Base-by-base conservation (phyloP, 2,888 invertebrate genomes). In the Euzophera pinguis region DNA sequence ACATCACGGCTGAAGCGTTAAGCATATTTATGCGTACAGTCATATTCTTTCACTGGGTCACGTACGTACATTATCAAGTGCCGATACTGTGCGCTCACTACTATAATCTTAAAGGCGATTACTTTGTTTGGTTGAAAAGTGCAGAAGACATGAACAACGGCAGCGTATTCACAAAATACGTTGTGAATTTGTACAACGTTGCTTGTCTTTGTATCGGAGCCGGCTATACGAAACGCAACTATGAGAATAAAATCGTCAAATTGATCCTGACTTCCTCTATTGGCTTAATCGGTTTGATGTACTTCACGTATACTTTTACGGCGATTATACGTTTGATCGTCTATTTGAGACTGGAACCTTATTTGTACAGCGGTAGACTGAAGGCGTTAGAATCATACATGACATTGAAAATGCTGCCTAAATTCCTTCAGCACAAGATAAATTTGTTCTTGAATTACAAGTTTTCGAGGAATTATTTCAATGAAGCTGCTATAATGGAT, bases 21-120 rank as follows among this genome's bases (percentile, higher is more conserved):
- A 63, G 62, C 1, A 59, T 73, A 1, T 7, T 66, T 0, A 37
- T 64, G 3, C 61, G 65, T 45, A 47, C 68, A 0, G n/a, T 75
- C 0, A 52, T 78, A 6, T 82, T 81, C 58, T 73, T 78, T 35
- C 81, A 81, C 34, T 83, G 83, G 82, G 67, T 77, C 68, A 77
- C 82, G 1, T 83, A 69, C 55, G 55, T 77, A 5, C 76, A 81
- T 57, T 76, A 75, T 50, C 83, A 84, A 59, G 66, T 80, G 3
- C 79, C 83, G 0, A 60, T 68, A 12, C 52, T 81, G n/a, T 69
- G 62, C 47, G 61, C 70, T 3, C 70, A 79, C 27, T 59, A 63
- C 16, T 70, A 67, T 53, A 48, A 58, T 5, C 32, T 54, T 1
- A 0, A 22, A 53, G 4, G 63, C 63, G 34, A 49, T 37, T 1